These are phyloP conservation scores for Littorina saxatilis DNA, from an alignment of 1,140 invertebrate genomes.

Conservation along the genomic window DNA sequence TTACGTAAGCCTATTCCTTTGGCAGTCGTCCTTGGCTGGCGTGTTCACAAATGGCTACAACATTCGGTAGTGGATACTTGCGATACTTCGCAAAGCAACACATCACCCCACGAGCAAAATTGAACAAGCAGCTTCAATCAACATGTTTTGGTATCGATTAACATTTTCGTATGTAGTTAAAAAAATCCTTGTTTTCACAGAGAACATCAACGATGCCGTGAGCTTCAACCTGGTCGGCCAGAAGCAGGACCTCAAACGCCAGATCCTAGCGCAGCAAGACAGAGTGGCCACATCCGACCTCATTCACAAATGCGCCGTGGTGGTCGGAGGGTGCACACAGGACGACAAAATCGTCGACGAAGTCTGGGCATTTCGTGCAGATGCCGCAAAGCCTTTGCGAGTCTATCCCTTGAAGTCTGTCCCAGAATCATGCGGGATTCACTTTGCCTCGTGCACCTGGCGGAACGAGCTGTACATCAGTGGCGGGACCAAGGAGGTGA, in stretches of 20 bases:
- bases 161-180: too few species aligned
- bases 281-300: background rate
- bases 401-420: background rate
- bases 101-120: too few species aligned
- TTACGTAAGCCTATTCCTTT: too few species aligned
- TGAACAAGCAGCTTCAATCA: too few species aligned
- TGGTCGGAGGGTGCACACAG: background rate
- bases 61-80: too few species aligned
- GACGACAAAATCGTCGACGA: background rate
- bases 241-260: background rate
- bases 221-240: background rate
- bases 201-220: background rate
- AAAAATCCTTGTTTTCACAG: conserved; percentile 2
- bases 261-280: conserved; percentile 11
- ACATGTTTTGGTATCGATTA: too few species aligned
- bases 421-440: background rate
- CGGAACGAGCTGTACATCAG: conserved; percentile 20
- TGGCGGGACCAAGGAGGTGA: background rate
- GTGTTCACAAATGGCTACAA: too few species aligned
- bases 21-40: too few species aligned
- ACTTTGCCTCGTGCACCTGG: conserved; percentile 3
- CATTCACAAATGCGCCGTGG: background rate
- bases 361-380: background rate
- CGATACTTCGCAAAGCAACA: too few species aligned
- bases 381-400: background rate